A percentile compares a stretch with the other conserved stretches of the same genome.
These are phyloP conservation scores for Podarcis cretensis DNA, from an alignment of 2,113 vertebrate species.

Conservation along the genomic window DNA sequence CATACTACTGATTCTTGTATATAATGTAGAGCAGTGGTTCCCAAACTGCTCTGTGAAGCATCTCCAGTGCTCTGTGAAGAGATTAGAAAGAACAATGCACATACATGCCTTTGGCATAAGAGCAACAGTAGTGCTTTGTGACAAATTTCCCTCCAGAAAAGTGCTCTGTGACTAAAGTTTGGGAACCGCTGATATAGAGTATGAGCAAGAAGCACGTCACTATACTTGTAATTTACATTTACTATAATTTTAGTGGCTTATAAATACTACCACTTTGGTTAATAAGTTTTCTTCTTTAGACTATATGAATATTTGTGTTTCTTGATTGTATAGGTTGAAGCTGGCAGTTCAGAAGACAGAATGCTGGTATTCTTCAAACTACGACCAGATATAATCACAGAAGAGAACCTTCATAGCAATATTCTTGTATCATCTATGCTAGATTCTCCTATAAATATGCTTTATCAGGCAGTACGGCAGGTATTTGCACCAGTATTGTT, in stretches of 20 bases:
- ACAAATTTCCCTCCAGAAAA: no score
- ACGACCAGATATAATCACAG: conserved; percentile 90
- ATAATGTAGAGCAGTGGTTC: no score
- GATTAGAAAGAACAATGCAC: no score
- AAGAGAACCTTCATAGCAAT: conserved; percentile 90
- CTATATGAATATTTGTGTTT: not conserved
- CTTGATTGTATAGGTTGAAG: conserved; percentile 81
- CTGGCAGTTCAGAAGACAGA: conserved; percentile 79
- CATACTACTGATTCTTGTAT: no score
- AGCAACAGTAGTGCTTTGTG: no score
- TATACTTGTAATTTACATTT: not conserved
- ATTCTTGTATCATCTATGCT: conserved; percentile 96
- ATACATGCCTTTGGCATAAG: no score
- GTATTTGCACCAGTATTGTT: conserved; percentile 91
- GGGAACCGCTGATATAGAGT: no score
- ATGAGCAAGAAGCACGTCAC: not conserved
- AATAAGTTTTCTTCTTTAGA: not conserved
- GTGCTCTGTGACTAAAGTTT: no score
- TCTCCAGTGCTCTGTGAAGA: no score
- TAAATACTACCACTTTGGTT: not conserved
- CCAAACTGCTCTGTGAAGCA: no score
- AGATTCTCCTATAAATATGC: conserved; percentile 92
- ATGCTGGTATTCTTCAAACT: conserved; percentile 96
- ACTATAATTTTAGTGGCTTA: not conserved
- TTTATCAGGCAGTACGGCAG: conserved; percentile 92